Conservation (phyloP, 2,888 invertebrate species). For the Melanostoma mellinum region DNA sequence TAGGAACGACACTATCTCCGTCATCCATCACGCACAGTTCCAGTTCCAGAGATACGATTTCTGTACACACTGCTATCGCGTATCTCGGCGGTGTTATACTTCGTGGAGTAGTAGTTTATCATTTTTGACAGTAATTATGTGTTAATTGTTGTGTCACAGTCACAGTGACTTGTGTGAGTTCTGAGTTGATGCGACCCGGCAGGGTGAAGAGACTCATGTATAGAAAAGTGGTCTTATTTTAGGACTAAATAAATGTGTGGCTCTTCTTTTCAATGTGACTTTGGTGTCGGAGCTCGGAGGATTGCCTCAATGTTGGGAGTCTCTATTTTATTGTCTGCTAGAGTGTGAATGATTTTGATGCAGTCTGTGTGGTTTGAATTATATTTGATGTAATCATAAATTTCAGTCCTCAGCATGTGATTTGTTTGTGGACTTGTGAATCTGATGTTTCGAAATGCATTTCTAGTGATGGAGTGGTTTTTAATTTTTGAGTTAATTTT, state of each 20-base stretch:
- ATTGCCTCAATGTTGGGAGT: slow-evolving; percentile 8
- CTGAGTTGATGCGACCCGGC: slow-evolving; percentile 3
- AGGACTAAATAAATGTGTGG: background rate
- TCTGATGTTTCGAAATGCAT: background rate
- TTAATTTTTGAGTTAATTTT: too few species aligned
- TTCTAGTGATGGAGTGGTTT: too few species aligned
- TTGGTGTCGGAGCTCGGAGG: background rate
- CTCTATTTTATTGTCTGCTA: slow-evolving; percentile 44
- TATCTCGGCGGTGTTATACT: slow-evolving; percentile 39
- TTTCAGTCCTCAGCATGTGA: slow-evolving; percentile 39
- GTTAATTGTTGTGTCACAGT: slow-evolving; percentile 69
- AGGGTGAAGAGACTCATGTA: slow-evolving; percentile 20
- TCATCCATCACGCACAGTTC: slow-evolving; percentile 35
- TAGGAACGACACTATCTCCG: background rate
- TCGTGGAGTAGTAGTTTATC: slow-evolving; percentile 53
- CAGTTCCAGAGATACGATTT: slow-evolving; percentile 31
- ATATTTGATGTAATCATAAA: slow-evolving; percentile 53
- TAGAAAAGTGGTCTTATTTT: slow-evolving; percentile 38
- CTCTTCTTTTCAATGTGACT: background rate
- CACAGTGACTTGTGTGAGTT: slow-evolving; percentile 21
- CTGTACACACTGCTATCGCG: background rate
- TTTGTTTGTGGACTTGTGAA: slow-evolving; percentile 25
- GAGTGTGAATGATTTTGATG: slow-evolving; percentile 37
- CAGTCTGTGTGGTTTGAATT: slow-evolving; percentile 44
- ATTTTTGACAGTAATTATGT: slow-evolving; percentile 71